Base-by-base conservation (phyloP, 2,888 invertebrate genomes). In the Ctena decussata region DNA sequence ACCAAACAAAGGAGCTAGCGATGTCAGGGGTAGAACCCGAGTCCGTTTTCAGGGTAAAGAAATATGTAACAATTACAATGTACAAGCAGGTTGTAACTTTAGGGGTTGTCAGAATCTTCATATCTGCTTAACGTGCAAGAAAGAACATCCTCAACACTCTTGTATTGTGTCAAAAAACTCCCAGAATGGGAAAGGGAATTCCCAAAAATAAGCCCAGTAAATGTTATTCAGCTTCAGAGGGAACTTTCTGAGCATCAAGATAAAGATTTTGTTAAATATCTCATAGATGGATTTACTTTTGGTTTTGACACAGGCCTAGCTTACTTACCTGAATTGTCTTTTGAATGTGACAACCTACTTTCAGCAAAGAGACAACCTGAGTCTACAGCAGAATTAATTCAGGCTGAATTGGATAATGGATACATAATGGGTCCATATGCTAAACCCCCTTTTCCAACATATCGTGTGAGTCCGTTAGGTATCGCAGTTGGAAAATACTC, bases 401-500 rank as follows among this genome's bases (percentile, higher is more conserved):
- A 77, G 24, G 32, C 27, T 24, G 89, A 88, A 57, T 30, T 86
- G 12, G 37, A 85, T 0, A 86, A 87, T 49, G 78, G 82, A 24
- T 88, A 80, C 73, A 15, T 90, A 12, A 30, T 27, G 12, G 88
- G 86, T n/a, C 90, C 85, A 37, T 88, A 78, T 41, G 18, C 57
- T 8, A 3, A 15, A 0, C 53, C 49, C 15, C 87, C 90, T 27
- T 84, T 89, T 74, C 1, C 60, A 5, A 15, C 30, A 15, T 84
- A 82, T 39, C 44, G 90, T 24, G 82, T 89, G 27, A 82, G 69
- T 32, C 82, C 89, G 0, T 46, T 87, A 0, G 90, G 84, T 12
- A 46, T 89, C 32, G 86, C 85, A 0, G 69, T 39, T 46, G 77
- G 80, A 1, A 90, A 89, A 77, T 87, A 89, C 53, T 84, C 82